These are phyloP conservation scores for Triplophysa rosa DNA, from an alignment of 2,113 vertebrate genomes.

Conservation along the genomic window DNA sequence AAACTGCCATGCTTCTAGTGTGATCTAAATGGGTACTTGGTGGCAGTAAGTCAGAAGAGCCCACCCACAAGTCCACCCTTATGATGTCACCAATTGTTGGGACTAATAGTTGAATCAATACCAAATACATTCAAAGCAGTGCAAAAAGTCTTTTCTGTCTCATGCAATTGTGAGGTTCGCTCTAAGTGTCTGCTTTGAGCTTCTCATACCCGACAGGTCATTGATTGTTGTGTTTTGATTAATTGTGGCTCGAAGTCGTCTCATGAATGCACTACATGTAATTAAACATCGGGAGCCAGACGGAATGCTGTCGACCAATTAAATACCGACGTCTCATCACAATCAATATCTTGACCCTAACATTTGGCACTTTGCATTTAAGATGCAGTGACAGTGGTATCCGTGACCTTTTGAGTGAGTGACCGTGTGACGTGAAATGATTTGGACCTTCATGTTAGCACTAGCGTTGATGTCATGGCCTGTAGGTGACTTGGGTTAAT, in stretches of 20 bases:
- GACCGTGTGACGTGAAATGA: conserved; percentile 4
- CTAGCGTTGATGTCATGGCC: neutral
- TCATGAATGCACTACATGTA: neutral
- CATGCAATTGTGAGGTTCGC: neutral
- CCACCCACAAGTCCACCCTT: too few species aligned
- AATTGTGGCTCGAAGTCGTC: neutral
- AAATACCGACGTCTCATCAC: neutral
- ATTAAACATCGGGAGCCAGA: conserved; percentile 21
- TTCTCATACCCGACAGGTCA: neutral
- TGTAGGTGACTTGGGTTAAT: conserved; percentile 17
- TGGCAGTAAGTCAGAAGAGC: too few species aligned
- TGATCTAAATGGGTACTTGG: too few species aligned
- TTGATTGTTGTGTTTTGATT: conserved; percentile 30
- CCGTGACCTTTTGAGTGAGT: conserved; percentile 18
- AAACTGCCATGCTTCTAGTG: too few species aligned
- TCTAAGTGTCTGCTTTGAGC: neutral
- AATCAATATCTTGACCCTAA: conserved; percentile 21
- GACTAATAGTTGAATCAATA: too few species aligned
- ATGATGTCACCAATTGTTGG: too few species aligned
- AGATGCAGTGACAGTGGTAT: conserved; percentile 3
- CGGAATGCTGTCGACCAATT: conserved; percentile 6
- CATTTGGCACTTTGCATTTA: conserved; percentile 11
- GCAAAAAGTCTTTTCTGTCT: neutral
- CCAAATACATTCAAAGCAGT: neutral
- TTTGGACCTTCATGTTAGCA: neutral